Evolutionary conservation across 2,888 invertebrate genomes (phyloP).

Genomic region (Eupeodes luniger): DNA sequence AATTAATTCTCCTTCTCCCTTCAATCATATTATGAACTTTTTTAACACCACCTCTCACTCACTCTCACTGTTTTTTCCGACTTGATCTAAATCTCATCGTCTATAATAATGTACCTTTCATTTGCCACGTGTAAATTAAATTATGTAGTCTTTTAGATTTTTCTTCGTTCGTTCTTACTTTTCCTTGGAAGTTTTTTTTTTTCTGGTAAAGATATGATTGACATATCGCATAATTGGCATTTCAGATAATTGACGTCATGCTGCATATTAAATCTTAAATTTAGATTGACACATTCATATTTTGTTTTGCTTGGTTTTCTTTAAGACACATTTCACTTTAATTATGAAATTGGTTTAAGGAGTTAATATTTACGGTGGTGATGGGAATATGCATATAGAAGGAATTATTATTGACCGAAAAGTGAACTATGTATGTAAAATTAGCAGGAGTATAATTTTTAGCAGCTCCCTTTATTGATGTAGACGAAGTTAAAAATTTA

Average conservation of each 20-base stretch:
- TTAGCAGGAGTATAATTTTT: no score
- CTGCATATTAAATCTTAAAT: constrained; percentile 34
- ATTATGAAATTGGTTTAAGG: background rate
- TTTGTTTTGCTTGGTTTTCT: background rate
- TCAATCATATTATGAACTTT: background rate
- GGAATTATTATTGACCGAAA: no score
- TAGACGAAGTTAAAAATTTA: no score
- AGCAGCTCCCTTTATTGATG: no score
- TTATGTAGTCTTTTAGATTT: constrained; percentile 28
- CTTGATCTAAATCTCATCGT: background rate
- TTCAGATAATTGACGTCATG: constrained; percentile 40
- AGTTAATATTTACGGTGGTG: background rate
- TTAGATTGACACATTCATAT: constrained; percentile 30
- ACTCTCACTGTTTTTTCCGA: no score
- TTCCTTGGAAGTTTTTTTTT: background rate
- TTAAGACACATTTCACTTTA: background rate
- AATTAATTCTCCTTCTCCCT: background rate
- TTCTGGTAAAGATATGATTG: constrained; percentile 23
- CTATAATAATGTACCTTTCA: constrained; percentile 14
- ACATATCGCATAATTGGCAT: constrained; percentile 38
- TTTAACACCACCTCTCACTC: background rate
- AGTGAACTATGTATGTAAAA: no score
- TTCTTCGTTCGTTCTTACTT: background rate
- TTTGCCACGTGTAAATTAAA: constrained; percentile 31
- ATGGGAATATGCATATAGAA: no score